Evolutionary conservation across 2,888 invertebrate species (phyloP).

Genomic region (Sturmia bella): DNA sequence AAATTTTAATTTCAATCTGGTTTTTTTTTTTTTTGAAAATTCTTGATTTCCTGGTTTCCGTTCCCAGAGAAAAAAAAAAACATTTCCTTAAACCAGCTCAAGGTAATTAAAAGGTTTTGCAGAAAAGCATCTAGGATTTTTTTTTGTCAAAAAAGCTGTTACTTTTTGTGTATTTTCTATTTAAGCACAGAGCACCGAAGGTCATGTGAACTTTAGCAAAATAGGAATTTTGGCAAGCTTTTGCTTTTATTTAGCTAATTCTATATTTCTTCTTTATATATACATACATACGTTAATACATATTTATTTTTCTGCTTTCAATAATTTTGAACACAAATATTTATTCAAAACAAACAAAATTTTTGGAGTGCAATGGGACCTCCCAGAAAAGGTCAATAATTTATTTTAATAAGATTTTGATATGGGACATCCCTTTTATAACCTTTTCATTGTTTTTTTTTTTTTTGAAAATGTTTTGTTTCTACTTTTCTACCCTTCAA

Average conservation of each 20-base stretch:
- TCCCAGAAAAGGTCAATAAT: conserved; percentile 67
- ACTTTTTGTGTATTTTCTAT: too few relatives aligned
- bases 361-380: conserved; percentile 36
- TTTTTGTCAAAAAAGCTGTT: too few relatives aligned
- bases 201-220: conserved; percentile 64
- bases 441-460: conserved; percentile 19
- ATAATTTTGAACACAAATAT: conserved; percentile 39
- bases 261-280: neutral
- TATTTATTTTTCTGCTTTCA: conserved; percentile 9
- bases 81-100: too few relatives aligned
- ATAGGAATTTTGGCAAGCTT: neutral
- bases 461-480: conserved; percentile 8
- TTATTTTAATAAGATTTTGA: conserved; percentile 65
- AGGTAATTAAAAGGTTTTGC: too few relatives aligned
- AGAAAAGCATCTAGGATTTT: too few relatives aligned
- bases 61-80: too few relatives aligned
- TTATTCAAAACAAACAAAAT: conserved; percentile 47
- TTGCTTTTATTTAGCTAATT: conserved; percentile 13
- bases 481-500: conserved; percentile 42
- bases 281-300: neutral
- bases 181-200: too few relatives aligned
- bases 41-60: too few relatives aligned
- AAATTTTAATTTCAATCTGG: too few relatives aligned
- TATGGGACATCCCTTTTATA: conserved; percentile 65
- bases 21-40: too few relatives aligned